Percentiles rank a stretch among this genome's conserved stretches.
Evolutionary conservation across 2,888 invertebrate genomes (phyloP).

Genomic region (Xylocampa areola): DNA sequence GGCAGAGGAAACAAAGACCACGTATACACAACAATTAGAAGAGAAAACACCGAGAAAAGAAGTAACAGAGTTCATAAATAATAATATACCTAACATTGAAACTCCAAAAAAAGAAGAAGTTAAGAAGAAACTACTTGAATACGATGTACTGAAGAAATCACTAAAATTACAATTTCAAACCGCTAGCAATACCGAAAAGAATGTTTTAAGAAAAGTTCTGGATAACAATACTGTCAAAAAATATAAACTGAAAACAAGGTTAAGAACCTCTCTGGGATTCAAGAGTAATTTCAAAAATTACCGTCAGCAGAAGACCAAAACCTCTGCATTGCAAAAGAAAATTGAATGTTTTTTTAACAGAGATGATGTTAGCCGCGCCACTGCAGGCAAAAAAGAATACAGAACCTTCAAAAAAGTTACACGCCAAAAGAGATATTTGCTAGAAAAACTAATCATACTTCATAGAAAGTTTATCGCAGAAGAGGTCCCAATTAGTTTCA

Average conservation of each 20-base stretch:
- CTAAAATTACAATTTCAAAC: too few species aligned
- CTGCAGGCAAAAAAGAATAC: slow-evolving; percentile 29
- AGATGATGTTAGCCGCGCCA: slow-evolving; percentile 23
- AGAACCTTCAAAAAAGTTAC: slow-evolving; percentile 18
- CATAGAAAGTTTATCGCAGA: slow-evolving; percentile 33
- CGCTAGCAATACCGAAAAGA: too few species aligned
- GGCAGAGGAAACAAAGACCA: too few species aligned
- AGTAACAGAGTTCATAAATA: slow-evolving; percentile 9
- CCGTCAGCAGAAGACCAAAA: slow-evolving; percentile 11
- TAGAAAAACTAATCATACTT: slow-evolving; percentile 5
- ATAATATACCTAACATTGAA: slow-evolving; percentile 16
- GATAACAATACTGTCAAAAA: too few species aligned
- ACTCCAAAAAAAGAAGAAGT: slow-evolving; percentile 18
- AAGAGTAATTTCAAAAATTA: slow-evolving; percentile 23
- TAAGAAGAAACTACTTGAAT: slow-evolving; percentile 11
- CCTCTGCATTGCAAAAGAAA: slow-evolving; percentile 9
- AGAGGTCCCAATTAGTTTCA: slow-evolving; percentile 33
- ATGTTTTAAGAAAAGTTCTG: too few species aligned
- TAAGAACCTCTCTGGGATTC: slow-evolving; percentile 3
- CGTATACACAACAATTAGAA: too few species aligned
- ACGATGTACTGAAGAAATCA: too few species aligned
- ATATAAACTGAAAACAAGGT: too few species aligned
- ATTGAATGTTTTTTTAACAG: slow-evolving; percentile 22
- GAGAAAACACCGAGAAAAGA: too few species aligned
- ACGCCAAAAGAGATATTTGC: slow-evolving; percentile 12